phyloP scores from a whole-genome alignment of 2,797 vertebrate species.

The Pelochelys cantorii region DNA sequence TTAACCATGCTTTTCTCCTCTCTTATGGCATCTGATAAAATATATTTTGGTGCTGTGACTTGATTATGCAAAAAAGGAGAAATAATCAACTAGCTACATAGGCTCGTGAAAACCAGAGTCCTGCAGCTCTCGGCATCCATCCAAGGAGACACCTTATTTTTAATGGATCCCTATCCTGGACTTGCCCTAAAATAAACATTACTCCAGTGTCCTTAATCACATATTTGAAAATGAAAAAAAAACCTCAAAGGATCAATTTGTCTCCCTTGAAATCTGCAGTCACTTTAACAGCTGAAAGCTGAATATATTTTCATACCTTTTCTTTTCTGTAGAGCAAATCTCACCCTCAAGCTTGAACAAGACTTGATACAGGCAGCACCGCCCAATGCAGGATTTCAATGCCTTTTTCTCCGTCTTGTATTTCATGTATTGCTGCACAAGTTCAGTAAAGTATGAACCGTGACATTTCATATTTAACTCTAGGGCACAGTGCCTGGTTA shows the following conservation, averaged over 20 bases:
- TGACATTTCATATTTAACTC: conserved; percentile 44
- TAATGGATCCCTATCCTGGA: neutral
- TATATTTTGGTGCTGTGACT: accelerated
- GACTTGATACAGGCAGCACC: neutral
- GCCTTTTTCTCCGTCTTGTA: neutral
- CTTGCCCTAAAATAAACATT: conserved; percentile 31
- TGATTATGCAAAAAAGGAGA: accelerated
- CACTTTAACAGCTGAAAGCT: conserved; percentile 11
- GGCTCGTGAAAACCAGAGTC: accelerated
- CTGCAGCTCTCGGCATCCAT: neutral
- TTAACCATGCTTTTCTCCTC: neutral
- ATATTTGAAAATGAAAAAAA: neutral
- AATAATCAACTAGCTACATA: neutral
- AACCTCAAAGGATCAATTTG: accelerated
- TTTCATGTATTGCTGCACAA: neutral
- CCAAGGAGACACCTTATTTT: neutral
- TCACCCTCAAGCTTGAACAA: neutral
- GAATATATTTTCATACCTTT: conserved; percentile 5
- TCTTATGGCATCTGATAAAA: accelerated
- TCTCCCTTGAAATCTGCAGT: conserved; percentile 1
- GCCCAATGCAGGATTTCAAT: neutral
- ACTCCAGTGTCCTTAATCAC: neutral
- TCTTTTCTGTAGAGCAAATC: conserved; percentile 16
- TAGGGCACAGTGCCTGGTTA: conserved; percentile 10
- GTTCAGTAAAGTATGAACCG: neutral